Conservation (phyloP, 2,797 vertebrate genomes). For the Microctenopoma lineatum region DNA sequence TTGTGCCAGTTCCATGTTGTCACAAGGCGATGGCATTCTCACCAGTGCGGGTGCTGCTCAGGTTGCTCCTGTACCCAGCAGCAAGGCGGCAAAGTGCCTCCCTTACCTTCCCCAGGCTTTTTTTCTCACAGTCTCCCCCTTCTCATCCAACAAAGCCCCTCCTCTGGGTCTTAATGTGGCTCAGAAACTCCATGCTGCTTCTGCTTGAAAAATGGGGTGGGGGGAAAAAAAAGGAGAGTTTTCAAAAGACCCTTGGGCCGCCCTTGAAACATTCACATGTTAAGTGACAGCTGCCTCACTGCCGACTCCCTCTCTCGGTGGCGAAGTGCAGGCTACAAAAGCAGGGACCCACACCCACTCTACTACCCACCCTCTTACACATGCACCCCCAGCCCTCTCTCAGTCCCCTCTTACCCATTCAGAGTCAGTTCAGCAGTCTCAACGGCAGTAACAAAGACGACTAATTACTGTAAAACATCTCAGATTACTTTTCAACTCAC, state of each 20-base stretch:
- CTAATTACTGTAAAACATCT: constrained; percentile 88
- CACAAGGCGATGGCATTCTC: constrained; percentile 44
- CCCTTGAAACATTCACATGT: constrained; percentile 87
- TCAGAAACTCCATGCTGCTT: constrained; percentile 83
- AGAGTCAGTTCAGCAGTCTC: constrained; percentile 74
- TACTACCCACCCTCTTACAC: constrained; percentile 71
- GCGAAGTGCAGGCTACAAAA: constrained; percentile 81
- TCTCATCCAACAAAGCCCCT: constrained; percentile 76
- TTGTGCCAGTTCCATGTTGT: constrained; percentile 44
- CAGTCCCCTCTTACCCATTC: constrained; percentile 72
- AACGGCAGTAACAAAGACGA: constrained; percentile 78
- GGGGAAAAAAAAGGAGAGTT: constrained; percentile 67
- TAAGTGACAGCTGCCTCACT: constrained; percentile 88
- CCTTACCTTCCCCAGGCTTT: constrained; percentile 71
- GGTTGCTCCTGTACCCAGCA: constrained; percentile 74
- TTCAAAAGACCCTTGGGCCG: constrained; percentile 82
- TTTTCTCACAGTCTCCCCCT: constrained; percentile 60
- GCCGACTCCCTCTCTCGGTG: constrained; percentile 74
- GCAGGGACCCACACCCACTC: constrained; percentile 79
- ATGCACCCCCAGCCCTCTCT: constrained; percentile 69
- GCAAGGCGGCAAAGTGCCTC: constrained; percentile 78
- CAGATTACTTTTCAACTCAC: constrained; percentile 81
- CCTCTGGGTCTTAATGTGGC: constrained; percentile 77
- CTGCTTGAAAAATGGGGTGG: constrained; percentile 73
- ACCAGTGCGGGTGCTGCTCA: constrained; percentile 48